Conservation (phyloP, 1,140 invertebrate genomes). For the Amyelois transitella region DNA sequence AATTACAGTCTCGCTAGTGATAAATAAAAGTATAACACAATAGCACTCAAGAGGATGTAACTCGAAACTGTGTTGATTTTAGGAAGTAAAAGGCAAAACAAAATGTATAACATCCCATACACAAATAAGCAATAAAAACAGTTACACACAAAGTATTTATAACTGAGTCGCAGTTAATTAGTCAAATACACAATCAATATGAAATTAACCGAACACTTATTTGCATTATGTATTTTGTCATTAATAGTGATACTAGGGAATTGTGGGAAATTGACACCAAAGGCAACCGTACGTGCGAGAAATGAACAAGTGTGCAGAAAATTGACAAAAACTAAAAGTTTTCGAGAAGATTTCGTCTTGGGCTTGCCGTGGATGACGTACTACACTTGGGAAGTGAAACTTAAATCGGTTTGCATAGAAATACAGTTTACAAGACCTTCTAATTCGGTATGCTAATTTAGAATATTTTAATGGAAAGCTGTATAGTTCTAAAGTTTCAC, state of each 20-base stretch:
- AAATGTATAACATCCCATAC: background rate
- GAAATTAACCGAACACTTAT: background rate
- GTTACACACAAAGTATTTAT: background rate
- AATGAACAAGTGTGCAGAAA: background rate
- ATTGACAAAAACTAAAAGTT: background rate
- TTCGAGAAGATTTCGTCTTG: slow-evolving; percentile 24
- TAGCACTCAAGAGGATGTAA: too few species aligned
- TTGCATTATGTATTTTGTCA: background rate
- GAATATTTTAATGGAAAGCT: too few species aligned
- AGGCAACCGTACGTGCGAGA: background rate
- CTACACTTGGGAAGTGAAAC: slow-evolving; percentile 48
- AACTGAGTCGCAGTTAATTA: background rate
- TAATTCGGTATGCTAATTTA: slow-evolving; percentile 24
- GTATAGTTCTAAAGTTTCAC: too few species aligned
- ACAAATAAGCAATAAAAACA: background rate
- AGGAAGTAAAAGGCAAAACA: background rate
- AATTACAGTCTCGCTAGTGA: too few species aligned
- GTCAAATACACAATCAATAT: background rate
- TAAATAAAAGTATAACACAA: too few species aligned
- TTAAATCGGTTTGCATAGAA: slow-evolving; percentile 40
- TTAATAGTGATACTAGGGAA: background rate
- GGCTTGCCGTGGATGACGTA: slow-evolving; percentile 44
- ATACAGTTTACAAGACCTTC: slow-evolving; percentile 41
- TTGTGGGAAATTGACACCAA: background rate
- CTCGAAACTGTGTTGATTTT: background rate